Evolutionary conservation across 1,140 invertebrate species (phyloP), one percentile per base, ranked within the genome.

Genomic region (Daktulosphaira vitifoliae): DNA sequence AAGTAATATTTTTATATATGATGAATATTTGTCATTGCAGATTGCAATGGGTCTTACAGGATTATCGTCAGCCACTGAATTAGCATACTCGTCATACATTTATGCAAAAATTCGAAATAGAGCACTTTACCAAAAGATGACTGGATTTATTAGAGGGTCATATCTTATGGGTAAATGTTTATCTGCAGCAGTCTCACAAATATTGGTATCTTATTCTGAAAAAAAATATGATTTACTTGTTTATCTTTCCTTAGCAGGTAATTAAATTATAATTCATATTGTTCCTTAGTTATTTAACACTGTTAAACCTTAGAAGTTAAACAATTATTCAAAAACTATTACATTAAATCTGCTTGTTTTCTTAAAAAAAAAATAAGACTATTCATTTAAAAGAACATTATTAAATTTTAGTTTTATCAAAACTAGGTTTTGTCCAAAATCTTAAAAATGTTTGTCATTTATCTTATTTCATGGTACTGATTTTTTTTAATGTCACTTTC

Each of bases 61-160:
- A 2, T 76, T 90, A 5, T 89, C 88, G 70, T 83, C 89, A 72
- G 89, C 92, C 0, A 84, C 89, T 7, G 91, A 96, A 77, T 85
- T 96, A 1, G 91, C 91, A 0, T 96, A 96, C 75, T 89, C 85
- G 68, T 92, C 91, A 0, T 96, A 95, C 70, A 90, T 94, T 67
- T 96, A 94, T 77, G 89, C 90, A 8, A 89, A 92, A 79, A 90
- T 95, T 6, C 20, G 26, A 3, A 80, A 84, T 59, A 81, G 79
- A 68, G 75, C 81, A 22, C 81, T 85, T 70, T 92, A 89, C 72
- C 84, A 90, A 70, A 78, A 81, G 66, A 88, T 90, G 2, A 88
- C 90, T 0, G 83, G 86, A 15, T 26, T 52, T 4, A 22, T 52
- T 6, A 51, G 50, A 25, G 65, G 33, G 0, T 42, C 65, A 7